Percentiles rank a stretch among this genome's conserved stretches.
These are phyloP conservation scores for Leptonema lineaticorne DNA, from an alignment of 1,140 invertebrate species.

Conservation along the genomic window DNA sequence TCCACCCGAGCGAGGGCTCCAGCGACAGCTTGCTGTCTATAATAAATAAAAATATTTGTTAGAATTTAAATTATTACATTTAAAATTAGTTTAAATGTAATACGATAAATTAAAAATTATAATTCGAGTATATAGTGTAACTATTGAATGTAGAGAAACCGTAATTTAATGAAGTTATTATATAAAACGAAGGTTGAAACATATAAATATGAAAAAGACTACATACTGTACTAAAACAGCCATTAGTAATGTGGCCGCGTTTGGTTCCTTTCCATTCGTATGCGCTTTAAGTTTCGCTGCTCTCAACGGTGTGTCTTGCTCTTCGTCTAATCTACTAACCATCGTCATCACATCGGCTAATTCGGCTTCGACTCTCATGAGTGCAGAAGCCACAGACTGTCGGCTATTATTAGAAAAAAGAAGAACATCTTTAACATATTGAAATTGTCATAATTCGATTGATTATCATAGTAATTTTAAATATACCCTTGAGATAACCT, in stretches of 20 bases:
- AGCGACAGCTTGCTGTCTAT: slow-evolving; percentile 36
- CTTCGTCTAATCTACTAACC: slow-evolving; percentile 14
- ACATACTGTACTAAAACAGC: slow-evolving; percentile 23
- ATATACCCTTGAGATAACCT: slow-evolving; percentile 34
- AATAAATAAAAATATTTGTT: slow-evolving; percentile 1
- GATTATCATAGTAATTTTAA: too few species aligned
- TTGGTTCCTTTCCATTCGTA: neutral
- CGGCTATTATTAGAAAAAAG: slow-evolving; percentile 24
- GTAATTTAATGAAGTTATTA: too few species aligned
- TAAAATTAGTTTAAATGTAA: neutral
- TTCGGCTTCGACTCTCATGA: slow-evolving; percentile 35
- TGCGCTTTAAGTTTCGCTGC: neutral
- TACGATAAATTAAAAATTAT: too few species aligned
- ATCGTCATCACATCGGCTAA: slow-evolving; percentile 20
- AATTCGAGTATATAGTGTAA: too few species aligned
- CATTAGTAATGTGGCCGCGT: slow-evolving; percentile 21
- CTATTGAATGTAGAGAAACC: too few species aligned
- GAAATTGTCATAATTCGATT: neutral
- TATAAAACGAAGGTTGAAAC: neutral
- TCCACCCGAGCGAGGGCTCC: slow-evolving; percentile 34
- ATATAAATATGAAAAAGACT: neutral
- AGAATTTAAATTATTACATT: neutral
- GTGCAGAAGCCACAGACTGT: slow-evolving; percentile 36
- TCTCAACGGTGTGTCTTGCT: slow-evolving; percentile 8
- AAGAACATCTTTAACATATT: neutral